Conservation (phyloP, 2,113 vertebrate species). For the Micronisus gabar region DNA sequence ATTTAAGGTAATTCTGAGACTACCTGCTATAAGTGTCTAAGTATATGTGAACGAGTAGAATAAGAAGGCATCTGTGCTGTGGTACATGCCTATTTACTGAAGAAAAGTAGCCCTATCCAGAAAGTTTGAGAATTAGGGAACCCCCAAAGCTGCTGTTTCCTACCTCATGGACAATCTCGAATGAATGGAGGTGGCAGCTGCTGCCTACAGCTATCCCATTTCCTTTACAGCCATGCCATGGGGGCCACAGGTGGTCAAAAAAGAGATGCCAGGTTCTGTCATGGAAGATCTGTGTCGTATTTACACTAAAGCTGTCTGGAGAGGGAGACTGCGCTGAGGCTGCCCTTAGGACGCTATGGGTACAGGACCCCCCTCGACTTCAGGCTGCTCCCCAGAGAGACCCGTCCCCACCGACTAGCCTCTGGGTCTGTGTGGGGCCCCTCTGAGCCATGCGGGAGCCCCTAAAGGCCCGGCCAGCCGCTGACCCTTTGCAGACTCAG, state of each 20-base stretch:
- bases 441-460: neutral
- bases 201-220: neutral
- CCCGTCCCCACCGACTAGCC: fast-evolving
- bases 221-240: neutral
- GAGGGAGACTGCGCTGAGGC: neutral
- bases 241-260: neutral
- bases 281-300: neutral
- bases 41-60: neutral
- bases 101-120: neutral
- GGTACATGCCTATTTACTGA: neutral
- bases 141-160: neutral
- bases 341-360: fast-evolving
- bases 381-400: neutral
- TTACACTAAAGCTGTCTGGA: neutral
- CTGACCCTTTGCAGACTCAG: neutral
- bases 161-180: neutral
- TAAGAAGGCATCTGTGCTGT: neutral
- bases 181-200: neutral
- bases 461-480: neutral
- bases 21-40: neutral
- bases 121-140: neutral
- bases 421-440: neutral
- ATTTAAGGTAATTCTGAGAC: neutral
- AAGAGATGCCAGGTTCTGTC: neutral
- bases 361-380: neutral